A percentile compares a stretch with the other conserved stretches of the same genome.
These are phyloP conservation scores for Columba guinea DNA, from an alignment of 2,797 vertebrate genomes.

Conservation along the genomic window DNA sequence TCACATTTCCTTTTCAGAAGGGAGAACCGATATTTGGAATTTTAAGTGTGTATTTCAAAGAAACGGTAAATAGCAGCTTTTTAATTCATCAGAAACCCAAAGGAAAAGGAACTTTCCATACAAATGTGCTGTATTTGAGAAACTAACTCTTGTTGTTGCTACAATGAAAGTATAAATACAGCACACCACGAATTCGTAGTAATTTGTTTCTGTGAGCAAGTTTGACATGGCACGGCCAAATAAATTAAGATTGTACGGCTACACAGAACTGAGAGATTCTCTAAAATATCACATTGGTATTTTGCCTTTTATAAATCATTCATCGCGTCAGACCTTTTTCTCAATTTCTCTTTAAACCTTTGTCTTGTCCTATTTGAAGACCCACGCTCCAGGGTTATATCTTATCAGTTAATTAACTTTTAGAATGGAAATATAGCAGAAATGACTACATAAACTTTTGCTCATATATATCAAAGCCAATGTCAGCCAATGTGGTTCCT, in stretches of 20 bases:
- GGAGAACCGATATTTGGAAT: constrained; percentile 28
- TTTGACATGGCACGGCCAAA: neutral
- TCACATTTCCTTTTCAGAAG: constrained; percentile 29
- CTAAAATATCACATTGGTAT: neutral
- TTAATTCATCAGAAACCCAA: constrained; percentile 47
- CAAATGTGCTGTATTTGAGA: constrained; percentile 28
- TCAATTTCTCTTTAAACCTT: constrained; percentile 45
- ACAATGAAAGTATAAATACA: constrained; percentile 38
- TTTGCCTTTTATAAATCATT: constrained; percentile 24
- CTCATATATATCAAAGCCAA: constrained; percentile 35
- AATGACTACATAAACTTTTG: constrained; percentile 34
- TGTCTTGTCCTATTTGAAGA: constrained; percentile 38
- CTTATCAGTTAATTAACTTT: constrained; percentile 67
- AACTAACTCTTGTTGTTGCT: constrained; percentile 37
- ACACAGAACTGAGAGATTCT: neutral
- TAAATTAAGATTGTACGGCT: constrained; percentile 13
- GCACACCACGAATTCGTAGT: constrained; percentile 10
- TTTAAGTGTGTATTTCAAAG: constrained; percentile 50
- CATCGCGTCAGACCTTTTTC: neutral
- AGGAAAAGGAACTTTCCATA: constrained; percentile 36
- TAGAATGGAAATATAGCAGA: constrained; percentile 53
- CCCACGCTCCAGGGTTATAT: constrained; percentile 27
- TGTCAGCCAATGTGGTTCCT: constrained; percentile 1
- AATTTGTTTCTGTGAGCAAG: constrained; percentile 33
- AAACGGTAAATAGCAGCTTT: constrained; percentile 50